These are phyloP conservation scores for Melanaphis sacchari DNA, from an alignment of 1,140 invertebrate genomes.

Conservation along the genomic window DNA sequence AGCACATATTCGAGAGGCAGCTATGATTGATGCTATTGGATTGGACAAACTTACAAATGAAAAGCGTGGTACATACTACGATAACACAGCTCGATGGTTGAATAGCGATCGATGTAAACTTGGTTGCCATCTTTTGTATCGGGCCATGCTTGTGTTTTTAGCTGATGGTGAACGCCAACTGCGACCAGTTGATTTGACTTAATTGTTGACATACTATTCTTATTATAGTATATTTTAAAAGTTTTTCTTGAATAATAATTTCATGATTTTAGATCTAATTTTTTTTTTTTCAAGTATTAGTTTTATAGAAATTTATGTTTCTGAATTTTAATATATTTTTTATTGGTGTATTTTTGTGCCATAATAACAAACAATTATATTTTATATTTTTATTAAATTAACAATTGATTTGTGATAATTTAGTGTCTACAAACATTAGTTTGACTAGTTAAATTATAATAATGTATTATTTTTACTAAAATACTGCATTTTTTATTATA, in stretches of 20 bases:
- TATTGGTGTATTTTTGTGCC: not conserved
- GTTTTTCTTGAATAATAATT: not conserved
- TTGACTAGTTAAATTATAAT: not conserved
- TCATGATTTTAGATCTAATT: not conserved
- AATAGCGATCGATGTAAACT: conserved; percentile 74
- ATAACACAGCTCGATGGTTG: conserved; percentile 76
- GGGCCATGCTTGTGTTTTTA: conserved; percentile 84
- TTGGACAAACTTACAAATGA: conserved; percentile 80
- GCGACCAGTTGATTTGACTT: conserved; percentile 68
- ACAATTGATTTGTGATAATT: not conserved
- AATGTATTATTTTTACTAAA: not conserved
- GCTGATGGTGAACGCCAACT: conserved; percentile 86
- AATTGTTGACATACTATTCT: conserved; percentile 64
- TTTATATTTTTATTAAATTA: conserved; percentile 1
- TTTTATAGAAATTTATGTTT: not conserved
- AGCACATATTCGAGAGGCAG: conserved; percentile 90
- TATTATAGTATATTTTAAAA: not conserved
- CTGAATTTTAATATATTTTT: not conserved
- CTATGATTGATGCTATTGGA: conserved; percentile 90
- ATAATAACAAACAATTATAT: not conserved
- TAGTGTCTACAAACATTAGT: not conserved
- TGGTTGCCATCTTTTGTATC: conserved; percentile 83
- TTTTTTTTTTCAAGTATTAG: not conserved
- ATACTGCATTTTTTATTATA: not conserved
- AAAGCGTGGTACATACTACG: conserved; percentile 85